These are phyloP conservation scores for Acipenser oxyrinchus DNA, from an alignment of 2,797 vertebrate species.

Conservation along the genomic window DNA sequence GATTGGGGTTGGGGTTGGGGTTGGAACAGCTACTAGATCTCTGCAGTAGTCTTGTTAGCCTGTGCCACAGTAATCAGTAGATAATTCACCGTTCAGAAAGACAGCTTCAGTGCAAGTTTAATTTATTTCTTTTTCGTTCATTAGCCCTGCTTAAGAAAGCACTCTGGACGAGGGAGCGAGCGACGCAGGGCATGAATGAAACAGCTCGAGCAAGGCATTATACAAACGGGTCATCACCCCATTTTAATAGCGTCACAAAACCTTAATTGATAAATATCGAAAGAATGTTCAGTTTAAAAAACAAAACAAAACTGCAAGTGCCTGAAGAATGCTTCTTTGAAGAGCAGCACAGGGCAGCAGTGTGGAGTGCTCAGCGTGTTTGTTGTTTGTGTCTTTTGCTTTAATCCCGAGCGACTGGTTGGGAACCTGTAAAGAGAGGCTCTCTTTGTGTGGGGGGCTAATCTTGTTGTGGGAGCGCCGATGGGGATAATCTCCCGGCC, in stretches of 20 bases:
- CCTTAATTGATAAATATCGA: constrained; percentile 48
- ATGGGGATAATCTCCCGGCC: constrained; percentile 89
- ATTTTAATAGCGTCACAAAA: constrained; percentile 40
- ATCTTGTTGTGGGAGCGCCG: constrained; percentile 89
- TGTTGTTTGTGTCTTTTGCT: constrained; percentile 7
- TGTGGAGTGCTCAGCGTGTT: constrained; percentile 62
- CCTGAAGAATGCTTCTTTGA: constrained; percentile 26
- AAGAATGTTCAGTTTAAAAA: constrained; percentile 25
- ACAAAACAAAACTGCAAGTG: too few species aligned
- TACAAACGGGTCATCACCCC: constrained; percentile 16
- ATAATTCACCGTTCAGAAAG: too few species aligned
- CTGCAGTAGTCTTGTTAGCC: too few species aligned
- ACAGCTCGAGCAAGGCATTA: too few species aligned
- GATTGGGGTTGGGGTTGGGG: too few species aligned
- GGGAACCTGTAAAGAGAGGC: constrained; percentile 69
- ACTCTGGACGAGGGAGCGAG: too few species aligned
- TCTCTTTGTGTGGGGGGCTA: constrained; percentile 83
- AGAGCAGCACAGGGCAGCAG: constrained; percentile 43
- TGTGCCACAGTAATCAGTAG: too few species aligned
- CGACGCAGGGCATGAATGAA: too few species aligned
- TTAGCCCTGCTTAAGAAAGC: too few species aligned
- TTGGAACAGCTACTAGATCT: too few species aligned
- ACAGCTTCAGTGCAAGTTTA: too few species aligned
- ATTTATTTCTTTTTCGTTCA: too few species aligned
- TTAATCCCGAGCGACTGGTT: constrained; percentile 69